These are phyloP conservation scores for Hycleus phaleratus DNA, from an alignment of 1,140 invertebrate genomes.

Conservation along the genomic window DNA sequence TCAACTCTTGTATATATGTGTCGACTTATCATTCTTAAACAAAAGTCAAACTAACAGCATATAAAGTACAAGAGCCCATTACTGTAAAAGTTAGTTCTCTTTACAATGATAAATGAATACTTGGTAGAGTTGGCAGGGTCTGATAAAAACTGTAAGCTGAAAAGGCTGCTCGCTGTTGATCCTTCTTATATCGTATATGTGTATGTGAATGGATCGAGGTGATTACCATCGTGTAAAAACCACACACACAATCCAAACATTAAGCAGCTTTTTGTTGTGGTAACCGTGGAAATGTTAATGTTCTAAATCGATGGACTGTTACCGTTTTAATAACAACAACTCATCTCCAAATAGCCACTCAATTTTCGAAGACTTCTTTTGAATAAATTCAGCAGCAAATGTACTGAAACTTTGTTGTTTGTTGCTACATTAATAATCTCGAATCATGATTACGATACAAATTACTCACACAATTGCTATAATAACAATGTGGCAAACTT, in stretches of 20 bases:
- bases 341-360: no score
- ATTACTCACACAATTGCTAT: no score
- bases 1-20: neutral
- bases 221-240: constrained; percentile 13
- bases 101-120: constrained; percentile 18
- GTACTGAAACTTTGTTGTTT: no score
- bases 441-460: no score
- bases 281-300: constrained; percentile 13
- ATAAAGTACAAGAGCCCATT: constrained; percentile 16
- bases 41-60: constrained; percentile 14
- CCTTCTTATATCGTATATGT: neutral
- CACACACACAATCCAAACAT: neutral
- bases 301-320: constrained; percentile 4
- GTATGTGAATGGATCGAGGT: constrained; percentile 2
- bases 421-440: no score
- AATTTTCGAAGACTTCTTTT: no score
- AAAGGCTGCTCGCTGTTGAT: constrained; percentile 6
- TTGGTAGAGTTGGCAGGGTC: constrained; percentile 13
- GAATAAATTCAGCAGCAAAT: no score
- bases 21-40: constrained; percentile 10
- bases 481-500: no score
- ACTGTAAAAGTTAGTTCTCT: constrained; percentile 12
- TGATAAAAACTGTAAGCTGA: constrained; percentile 16
- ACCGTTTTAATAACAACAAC: constrained; percentile 1
- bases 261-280: constrained; percentile 13